Conservation (phyloP, 2,888 invertebrate genomes). For the Lumbricus terrestris region DNA sequence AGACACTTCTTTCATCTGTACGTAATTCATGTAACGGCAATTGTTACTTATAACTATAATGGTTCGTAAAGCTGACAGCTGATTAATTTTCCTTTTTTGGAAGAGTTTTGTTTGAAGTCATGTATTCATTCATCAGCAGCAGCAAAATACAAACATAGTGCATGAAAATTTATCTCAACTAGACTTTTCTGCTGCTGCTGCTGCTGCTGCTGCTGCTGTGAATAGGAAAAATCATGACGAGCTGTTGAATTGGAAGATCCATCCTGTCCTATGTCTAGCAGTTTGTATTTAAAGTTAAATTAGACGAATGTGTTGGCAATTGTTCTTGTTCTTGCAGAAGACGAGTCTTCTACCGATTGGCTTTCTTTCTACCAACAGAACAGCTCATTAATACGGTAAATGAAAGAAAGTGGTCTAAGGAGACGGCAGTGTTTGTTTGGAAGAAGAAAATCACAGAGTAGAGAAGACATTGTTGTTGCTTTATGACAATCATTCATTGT, state of each 20-base stretch:
- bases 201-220: too few relatives aligned
- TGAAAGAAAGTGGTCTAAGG: neutral
- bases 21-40: neutral
- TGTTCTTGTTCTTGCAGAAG: neutral
- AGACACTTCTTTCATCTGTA: neutral
- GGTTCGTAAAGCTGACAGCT: neutral
- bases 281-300: neutral
- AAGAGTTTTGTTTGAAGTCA: too few relatives aligned
- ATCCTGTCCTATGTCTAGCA: too few relatives aligned
- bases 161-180: neutral
- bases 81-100: neutral
- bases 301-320: neutral
- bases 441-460: too few relatives aligned
- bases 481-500: too few relatives aligned
- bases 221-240: neutral
- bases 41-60: neutral
- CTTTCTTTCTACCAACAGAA: neutral
- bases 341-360: neutral
- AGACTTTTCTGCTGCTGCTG: neutral
- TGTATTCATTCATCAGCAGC: neutral
- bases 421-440: neutral
- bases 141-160: neutral
- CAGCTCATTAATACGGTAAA: conserved; percentile 4
- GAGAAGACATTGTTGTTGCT: too few relatives aligned
- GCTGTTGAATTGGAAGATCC: neutral